Evolutionary conservation across 1,140 invertebrate genomes (phyloP), one percentile per base, ranked within the genome.

Genomic region (Drosophila pallidifrons): DNA sequence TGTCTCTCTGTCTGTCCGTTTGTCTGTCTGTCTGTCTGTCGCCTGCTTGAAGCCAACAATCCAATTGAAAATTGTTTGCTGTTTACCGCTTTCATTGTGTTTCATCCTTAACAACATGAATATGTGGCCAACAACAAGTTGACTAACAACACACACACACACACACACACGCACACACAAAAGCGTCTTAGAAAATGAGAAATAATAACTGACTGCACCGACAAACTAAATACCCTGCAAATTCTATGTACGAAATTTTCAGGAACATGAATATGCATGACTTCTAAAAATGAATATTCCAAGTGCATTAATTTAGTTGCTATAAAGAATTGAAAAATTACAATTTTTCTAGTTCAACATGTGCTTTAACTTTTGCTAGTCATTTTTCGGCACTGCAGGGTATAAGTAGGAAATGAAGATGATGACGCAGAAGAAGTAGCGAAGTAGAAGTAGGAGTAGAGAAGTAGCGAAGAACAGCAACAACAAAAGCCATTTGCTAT

Each of bases 401-500:
- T 54, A 45, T 35, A 30, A 49, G 30, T 35, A 59, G 13, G 16
- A 41, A 13, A 28, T 52, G 51, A 32, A 54, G 28, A 54, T 15
- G 28, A 32, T 10, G 51, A 11, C 20, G 16, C 3, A 11, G 49
- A 51, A 28, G 25, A 30, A 54, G 20, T 0, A 35, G 35, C 0
- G 28, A 54, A 35, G 16, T 20, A 8, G 46, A 20, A 47, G 46
- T 47, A 10, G 46, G 3, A 46, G 45, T 46, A 16, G 13, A 55
- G 52, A 35, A 38, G 52, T 32, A 15, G 15, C 11, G 13, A 38
- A 15, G 30, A 38, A 38, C 25, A 20, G 32, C 20, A 54, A 32
- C 28, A 60, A 38, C 68, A 46, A 63, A 64, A 63, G 47, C 65
- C 81, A 61, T 85, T 81, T 75, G 74, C 81, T 76, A 85, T 82